These are phyloP conservation scores for Oryctes rhinoceros DNA, from an alignment of 1,140 invertebrate genomes.

Conservation along the genomic window DNA sequence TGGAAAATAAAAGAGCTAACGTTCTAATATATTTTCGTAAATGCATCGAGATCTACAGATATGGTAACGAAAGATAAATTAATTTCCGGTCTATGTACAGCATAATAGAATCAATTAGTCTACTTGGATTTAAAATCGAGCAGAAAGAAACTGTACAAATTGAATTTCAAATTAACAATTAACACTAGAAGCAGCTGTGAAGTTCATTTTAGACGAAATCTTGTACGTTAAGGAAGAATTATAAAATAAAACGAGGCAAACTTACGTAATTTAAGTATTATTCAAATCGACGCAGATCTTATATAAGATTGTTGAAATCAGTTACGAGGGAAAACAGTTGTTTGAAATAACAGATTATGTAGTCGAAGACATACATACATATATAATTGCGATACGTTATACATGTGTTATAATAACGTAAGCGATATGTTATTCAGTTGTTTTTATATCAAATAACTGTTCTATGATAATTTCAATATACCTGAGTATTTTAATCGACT, in stretches of 20 bases:
- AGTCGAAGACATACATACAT: neutral
- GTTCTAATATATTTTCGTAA: too few species aligned
- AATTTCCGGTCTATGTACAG: too few species aligned
- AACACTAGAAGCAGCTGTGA: too few species aligned
- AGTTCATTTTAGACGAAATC: too few species aligned
- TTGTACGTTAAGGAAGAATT: neutral
- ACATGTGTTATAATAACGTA: neutral
- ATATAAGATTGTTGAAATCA: neutral
- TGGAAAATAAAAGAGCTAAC: too few species aligned
- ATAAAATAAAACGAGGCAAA: neutral
- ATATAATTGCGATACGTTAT: neutral
- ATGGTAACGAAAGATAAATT: too few species aligned
- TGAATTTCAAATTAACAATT: too few species aligned
- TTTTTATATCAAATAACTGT: neutral
- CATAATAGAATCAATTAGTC: too few species aligned
- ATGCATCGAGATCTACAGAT: too few species aligned
- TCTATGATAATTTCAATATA: neutral
- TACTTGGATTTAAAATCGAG: too few species aligned
- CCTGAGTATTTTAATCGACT: too few species aligned
- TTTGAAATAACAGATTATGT: neutral
- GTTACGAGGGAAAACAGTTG: neutral
- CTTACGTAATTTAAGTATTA: neutral
- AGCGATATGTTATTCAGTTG: neutral
- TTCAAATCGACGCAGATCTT: neutral
- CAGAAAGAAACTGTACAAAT: too few species aligned